Base-by-base conservation (phyloP, 2,113 vertebrate species). In the Dissostichus mawsoni region DNA sequence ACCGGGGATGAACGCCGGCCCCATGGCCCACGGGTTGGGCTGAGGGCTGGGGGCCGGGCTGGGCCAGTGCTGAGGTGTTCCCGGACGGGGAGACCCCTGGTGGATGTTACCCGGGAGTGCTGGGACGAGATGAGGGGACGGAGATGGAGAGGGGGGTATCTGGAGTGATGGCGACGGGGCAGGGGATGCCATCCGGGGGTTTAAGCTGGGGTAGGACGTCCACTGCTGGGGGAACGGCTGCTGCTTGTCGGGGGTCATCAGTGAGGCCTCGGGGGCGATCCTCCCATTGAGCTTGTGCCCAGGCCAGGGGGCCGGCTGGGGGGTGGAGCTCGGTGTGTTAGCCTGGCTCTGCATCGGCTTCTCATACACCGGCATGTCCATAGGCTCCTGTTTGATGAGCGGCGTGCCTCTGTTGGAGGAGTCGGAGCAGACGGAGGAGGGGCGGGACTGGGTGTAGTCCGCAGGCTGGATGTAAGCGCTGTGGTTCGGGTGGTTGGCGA, bases 321-420 rank as follows among this genome's bases (percentile, higher is more conserved):
- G 88, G 57, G 83, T 90, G 75, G 76, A 81, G 65, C 88, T 84
- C 0, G 90, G 92, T 47, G 91, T 89, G 76, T 71, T 83, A 16
- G 87, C 81, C 59, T 89, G 2, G 81, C 72, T 74, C 8, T 81
- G 80, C 20, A 80, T 80, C n/a, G 76, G 63, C 41, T 95, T 87
- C 75, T 98, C 85, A 74, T 95, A 84, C 0, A 94, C 85, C 0
- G 95, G 92, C 7, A 96, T 82, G 69, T 98, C 97, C 1, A 94
- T 87, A 0, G 98, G 97, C 78, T 99, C 98, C 93, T 98, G 97
- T 84, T 99, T 99, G 92, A 99, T 97, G 83, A 96, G 80, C 4
- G 94, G 94, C 50, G 92, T 94, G 75, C 82, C 90, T 76, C 90
- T 85, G 70, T 89, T 91, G 74, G 90, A 81, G 69, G 74, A 53